A percentile compares a stretch with the other conserved stretches of the same genome.
These are phyloP conservation scores for Camponotus vicinus DNA, from an alignment of 1,140 invertebrate genomes.

Conservation along the genomic window DNA sequence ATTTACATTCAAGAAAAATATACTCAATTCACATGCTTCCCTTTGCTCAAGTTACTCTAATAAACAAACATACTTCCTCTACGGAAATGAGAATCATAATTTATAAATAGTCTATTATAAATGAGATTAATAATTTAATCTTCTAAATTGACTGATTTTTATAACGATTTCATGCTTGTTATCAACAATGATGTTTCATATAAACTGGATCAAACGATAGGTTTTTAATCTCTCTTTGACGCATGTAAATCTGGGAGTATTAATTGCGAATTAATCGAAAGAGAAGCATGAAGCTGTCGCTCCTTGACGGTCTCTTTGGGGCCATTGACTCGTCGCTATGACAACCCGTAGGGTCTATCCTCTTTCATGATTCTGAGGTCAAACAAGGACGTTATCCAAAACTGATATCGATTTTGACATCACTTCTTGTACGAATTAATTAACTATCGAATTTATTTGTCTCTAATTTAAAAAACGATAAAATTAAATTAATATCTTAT, in stretches of 20 bases:
- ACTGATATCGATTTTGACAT: background rate
- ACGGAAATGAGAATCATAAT: background rate
- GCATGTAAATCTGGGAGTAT: constrained; percentile 18
- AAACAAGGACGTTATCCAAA: constrained; percentile 18
- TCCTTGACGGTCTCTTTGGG: constrained; percentile 31
- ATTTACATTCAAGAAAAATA: constrained; percentile 19
- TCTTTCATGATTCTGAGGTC: constrained; percentile 39
- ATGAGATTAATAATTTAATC: background rate
- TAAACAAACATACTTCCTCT: background rate
- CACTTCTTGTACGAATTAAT: background rate
- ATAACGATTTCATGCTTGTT: background rate
- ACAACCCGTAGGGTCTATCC: constrained; percentile 53
- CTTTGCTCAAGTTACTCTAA: background rate
- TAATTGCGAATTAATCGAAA: constrained; percentile 48
- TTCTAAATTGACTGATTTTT: too few species aligned
- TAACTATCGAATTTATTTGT: background rate
- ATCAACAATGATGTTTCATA: background rate
- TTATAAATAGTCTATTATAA: background rate
- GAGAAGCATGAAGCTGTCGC: constrained; percentile 4
- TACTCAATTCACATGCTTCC: too few species aligned
- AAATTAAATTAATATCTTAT: background rate
- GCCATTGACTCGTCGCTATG: constrained; percentile 51
- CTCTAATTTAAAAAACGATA: background rate
- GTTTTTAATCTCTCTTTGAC: constrained; percentile 26
- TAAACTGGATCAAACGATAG: constrained; percentile 17